Evolutionary conservation across 2,113 vertebrate genomes (phyloP).

Genomic region (Chrysemys picta): DNA sequence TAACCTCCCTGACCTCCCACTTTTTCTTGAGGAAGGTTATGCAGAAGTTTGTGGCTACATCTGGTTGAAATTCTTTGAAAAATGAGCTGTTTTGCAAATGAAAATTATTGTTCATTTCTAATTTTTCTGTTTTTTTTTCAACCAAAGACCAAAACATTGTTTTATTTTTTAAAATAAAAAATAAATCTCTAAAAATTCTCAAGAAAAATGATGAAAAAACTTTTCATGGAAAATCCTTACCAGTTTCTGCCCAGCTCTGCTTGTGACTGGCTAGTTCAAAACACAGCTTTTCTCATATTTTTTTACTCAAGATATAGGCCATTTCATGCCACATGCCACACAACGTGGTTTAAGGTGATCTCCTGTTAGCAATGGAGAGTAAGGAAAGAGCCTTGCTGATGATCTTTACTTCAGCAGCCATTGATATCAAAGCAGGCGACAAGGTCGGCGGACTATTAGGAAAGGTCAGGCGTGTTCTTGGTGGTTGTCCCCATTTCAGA

Average conservation of each 20-base stretch:
- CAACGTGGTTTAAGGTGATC: background rate
- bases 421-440: background rate
- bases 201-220: background rate
- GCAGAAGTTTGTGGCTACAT: no score
- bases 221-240: background rate
- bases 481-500: background rate
- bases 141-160: no score
- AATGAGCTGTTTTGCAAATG: no score
- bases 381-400: background rate
- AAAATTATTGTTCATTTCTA: no score
- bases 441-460: background rate
- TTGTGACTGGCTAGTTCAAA: background rate
- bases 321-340: background rate
- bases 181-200: background rate
- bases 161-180: no score
- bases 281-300: background rate
- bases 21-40: no score
- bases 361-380: background rate
- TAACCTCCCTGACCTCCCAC: background rate
- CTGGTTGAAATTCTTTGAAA: no score
- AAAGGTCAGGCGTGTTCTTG: background rate
- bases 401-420: background rate
- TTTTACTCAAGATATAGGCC: background rate
- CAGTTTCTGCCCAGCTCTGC: background rate
- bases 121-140: no score